Percentiles rank a stretch among this genome's conserved stretches.
phyloP scores from a whole-genome alignment of 2,888 invertebrate species.

The Venusia cambrica region DNA sequence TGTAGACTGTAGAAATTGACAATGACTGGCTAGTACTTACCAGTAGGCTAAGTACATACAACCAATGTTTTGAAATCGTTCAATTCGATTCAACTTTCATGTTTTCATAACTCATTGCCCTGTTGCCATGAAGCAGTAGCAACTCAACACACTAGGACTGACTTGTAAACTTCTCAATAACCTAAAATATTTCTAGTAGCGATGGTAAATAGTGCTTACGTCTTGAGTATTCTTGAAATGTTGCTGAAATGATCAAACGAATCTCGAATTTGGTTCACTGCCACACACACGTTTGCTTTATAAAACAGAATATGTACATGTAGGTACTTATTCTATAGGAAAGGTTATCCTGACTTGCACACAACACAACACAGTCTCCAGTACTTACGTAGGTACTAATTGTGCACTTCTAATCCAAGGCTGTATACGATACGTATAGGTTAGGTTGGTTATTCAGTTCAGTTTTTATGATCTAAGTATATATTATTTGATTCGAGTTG shows the following conservation, averaged over 20 bases:
- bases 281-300: slow-evolving; percentile 3
- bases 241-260: slow-evolving; percentile 1
- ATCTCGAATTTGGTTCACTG: slow-evolving; percentile 1
- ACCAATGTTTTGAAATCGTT: slow-evolving; percentile 11
- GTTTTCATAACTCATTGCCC: slow-evolving; percentile 4
- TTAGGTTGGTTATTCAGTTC: too few relatives aligned
- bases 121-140: slow-evolving; percentile 2
- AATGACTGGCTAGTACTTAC: neutral
- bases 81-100: slow-evolving; percentile 17
- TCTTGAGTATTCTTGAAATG: slow-evolving; percentile 6
- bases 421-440: too few relatives aligned
- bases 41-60: too few relatives aligned
- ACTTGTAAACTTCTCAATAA: neutral
- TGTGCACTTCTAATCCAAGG: too few relatives aligned
- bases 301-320: too few relatives aligned
- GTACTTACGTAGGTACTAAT: too few relatives aligned
- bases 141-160: neutral
- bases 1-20: slow-evolving; percentile 2
- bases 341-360: too few relatives aligned
- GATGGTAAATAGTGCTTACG: slow-evolving; percentile 9
- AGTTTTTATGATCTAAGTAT: too few relatives aligned
- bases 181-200: neutral
- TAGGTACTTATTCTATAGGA: too few relatives aligned
- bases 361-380: too few relatives aligned
- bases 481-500: too few relatives aligned